These are phyloP conservation scores for Eristalis pertinax DNA, from an alignment of 2,888 invertebrate species.

Conservation along the genomic window DNA sequence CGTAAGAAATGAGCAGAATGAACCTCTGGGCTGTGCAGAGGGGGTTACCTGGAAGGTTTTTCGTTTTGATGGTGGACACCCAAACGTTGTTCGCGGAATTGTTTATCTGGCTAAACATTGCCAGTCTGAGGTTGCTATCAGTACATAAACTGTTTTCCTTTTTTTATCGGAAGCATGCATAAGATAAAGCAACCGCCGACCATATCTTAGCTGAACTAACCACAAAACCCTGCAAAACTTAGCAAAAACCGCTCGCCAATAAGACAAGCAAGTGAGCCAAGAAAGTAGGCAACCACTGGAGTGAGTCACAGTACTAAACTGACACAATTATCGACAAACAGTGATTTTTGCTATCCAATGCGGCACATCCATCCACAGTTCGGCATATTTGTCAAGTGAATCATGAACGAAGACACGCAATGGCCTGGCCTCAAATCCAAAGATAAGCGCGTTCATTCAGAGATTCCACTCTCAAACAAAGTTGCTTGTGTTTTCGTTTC, in stretches of 20 bases:
- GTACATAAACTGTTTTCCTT: neutral
- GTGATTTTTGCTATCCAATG: neutral
- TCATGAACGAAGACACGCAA: neutral
- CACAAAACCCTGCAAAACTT: neutral
- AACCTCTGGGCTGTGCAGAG: too few species aligned
- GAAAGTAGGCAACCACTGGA: neutral
- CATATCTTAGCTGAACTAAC: neutral
- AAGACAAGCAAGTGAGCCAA: neutral
- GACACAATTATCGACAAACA: neutral
- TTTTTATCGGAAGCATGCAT: neutral
- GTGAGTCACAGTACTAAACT: neutral
- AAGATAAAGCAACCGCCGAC: neutral
- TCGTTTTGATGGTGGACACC: too few species aligned
- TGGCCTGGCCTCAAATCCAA: neutral
- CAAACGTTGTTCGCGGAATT: neutral
- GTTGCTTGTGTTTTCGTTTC: conserved; percentile 31
- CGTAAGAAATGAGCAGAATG: too few species aligned
- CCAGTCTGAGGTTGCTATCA: neutral
- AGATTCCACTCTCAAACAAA: conserved; percentile 31
- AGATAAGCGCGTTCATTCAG: conserved; percentile 21
- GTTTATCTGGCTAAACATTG: neutral
- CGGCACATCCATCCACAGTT: neutral
- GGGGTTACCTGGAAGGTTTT: too few species aligned
- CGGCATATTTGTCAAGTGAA: neutral
- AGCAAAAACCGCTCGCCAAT: neutral